These are phyloP conservation scores for Equus quagga DNA, from an alignment of 2,113 vertebrate species.

Conservation along the genomic window DNA sequence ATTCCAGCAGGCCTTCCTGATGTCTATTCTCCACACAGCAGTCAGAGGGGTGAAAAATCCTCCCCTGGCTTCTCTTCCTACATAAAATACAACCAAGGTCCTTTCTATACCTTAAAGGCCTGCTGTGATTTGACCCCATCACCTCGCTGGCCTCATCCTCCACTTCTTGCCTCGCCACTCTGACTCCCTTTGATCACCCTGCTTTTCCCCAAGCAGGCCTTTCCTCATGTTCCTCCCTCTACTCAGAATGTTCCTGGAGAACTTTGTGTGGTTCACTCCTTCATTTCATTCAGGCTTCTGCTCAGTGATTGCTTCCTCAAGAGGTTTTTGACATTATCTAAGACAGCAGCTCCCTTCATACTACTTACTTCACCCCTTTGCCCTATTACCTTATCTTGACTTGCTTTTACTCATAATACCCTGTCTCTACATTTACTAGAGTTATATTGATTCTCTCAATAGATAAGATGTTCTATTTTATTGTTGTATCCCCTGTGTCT, in stretches of 20 bases:
- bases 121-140: not conserved
- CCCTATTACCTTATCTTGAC: not conserved
- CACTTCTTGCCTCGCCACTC: not conserved
- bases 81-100: not conserved
- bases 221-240: not conserved
- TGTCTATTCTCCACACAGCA: not conserved
- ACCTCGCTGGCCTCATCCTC: not conserved
- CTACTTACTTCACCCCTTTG: not conserved
- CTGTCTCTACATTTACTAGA: not conserved
- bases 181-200: not conserved
- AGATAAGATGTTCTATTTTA: not conserved
- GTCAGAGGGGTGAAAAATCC: not conserved
- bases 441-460: not conserved
- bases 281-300: not conserved
- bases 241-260: not conserved
- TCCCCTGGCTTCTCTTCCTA: not conserved
- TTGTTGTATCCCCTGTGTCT: not conserved
- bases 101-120: not conserved
- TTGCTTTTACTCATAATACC: not conserved
- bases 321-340: not conserved
- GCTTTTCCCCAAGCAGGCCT: not conserved
- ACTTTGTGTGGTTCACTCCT: not conserved
- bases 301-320: not conserved
- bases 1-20: not conserved
- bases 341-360: not conserved